Evolutionary conservation across 2,797 vertebrate species (phyloP), one percentile per base, ranked within the genome.

Genomic region (Microtus californicus): DNA sequence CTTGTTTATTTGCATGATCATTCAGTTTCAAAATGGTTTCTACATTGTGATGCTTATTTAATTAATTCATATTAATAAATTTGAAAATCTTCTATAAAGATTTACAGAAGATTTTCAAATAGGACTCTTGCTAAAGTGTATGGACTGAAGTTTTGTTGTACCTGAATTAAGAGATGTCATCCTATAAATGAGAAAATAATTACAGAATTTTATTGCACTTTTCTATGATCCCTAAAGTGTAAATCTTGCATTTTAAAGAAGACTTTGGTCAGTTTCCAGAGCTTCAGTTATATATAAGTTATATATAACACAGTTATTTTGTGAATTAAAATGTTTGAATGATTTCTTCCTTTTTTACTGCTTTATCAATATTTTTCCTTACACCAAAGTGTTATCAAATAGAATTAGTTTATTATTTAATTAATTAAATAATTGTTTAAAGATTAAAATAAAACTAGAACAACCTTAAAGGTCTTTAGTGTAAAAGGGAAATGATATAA

Each of bases 21-120:
- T 93, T 95, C 61, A 79, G 9, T 95, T 96, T 95, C 90, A 96
- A 96, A 96, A 95, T 95, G 90, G 77, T 89, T 90, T 59, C 56
- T 95, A 1, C 93, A 73, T 93, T 97, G 77, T 89, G 76, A 40
- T 45, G 14, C 45, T 96, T 82, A 95, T 96, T 96, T 95, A 93
- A 56, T 97, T 95, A 95, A 83, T 94, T 79, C 59, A 93, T 87
- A 94, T 71, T 96, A 77, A 92, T 92, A 54, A 48, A 48, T 48
- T 48, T 48, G 10, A 48, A 45, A 45, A 48, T 48, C 54, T 56
- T 95, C 86, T 56, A n/a, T 95, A 94, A 96, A 93, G 94, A 67
- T 91, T 97, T 97, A 96, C 79, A 48, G 93, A 96, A 93, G 94
- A 73, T 91, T 97, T 97, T 97, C 82, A 95, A 95, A 95, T 96